Evolutionary conservation across 2,888 invertebrate species (phyloP).

Genomic region (Melikaiella ostensackeni): DNA sequence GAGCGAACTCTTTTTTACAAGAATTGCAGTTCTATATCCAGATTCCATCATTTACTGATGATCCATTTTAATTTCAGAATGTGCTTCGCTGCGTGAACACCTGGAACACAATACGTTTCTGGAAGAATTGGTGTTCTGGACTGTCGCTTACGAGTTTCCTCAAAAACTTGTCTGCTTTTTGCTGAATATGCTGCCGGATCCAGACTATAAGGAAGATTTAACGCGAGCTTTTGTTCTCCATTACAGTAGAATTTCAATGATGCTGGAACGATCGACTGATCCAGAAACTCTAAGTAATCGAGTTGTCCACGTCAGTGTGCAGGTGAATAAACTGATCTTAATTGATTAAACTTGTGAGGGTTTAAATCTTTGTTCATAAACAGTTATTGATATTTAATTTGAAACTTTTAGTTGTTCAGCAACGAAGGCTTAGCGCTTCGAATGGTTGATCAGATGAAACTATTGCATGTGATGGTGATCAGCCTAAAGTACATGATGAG

Average conservation of each 20-base stretch:
- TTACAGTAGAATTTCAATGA: slow-evolving; percentile 95
- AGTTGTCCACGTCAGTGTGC: slow-evolving; percentile 98
- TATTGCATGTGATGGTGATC: slow-evolving; percentile 95
- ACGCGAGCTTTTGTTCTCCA: slow-evolving; percentile 97
- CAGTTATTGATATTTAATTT: neutral
- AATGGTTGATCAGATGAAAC: slow-evolving; percentile 93
- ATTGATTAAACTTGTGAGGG: neutral
- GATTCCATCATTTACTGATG: neutral
- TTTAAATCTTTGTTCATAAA: neutral
- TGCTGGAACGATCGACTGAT: slow-evolving; percentile 90
- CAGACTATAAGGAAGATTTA: slow-evolving; percentile 95
- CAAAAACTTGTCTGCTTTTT: slow-evolving; percentile 97
- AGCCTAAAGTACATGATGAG: slow-evolving; percentile 96
- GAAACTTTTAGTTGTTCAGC: slow-evolving; percentile 87
- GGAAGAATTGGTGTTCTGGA: slow-evolving; percentile 99
- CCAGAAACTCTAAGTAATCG: slow-evolving; percentile 96
- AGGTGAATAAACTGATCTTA: slow-evolving; percentile 58
- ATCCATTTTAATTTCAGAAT: slow-evolving; percentile 76
- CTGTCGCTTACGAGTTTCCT: slow-evolving; percentile 97
- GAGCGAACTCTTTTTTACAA: neutral
- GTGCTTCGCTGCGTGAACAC: slow-evolving; percentile 88
- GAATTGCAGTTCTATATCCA: neutral
- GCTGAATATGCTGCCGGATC: slow-evolving; percentile 96
- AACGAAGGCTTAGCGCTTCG: slow-evolving; percentile 93
- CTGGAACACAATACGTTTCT: slow-evolving; percentile 90